These are phyloP conservation scores for Drosophila kambysellisi DNA, from an alignment of 2,888 invertebrate genomes.

Conservation along the genomic window DNA sequence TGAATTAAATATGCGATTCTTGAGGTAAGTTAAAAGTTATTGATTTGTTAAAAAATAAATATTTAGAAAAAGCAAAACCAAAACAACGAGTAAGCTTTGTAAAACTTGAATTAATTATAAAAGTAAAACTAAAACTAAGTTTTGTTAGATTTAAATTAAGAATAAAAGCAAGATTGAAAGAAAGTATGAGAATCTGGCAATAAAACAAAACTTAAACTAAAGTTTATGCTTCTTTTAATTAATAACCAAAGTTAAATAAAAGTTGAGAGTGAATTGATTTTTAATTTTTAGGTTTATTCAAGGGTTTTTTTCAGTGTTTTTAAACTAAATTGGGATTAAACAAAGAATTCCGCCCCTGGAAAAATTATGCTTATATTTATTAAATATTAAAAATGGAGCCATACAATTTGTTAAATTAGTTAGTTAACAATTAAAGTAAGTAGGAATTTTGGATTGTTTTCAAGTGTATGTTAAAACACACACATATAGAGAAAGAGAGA, in stretches of 20 bases:
- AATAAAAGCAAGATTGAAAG: background rate
- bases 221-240: background rate
- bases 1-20: background rate
- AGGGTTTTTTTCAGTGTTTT: background rate
- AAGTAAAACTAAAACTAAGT: background rate
- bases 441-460: background rate
- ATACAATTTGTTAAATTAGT: background rate
- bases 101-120: background rate
- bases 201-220: background rate
- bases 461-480: constrained; percentile 23
- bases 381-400: background rate
- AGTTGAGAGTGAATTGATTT: fast-evolving
- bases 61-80: background rate
- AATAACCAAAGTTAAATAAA: background rate
- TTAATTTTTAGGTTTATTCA: background rate
- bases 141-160: background rate
- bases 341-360: background rate
- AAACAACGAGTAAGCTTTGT: background rate
- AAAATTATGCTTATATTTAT: background rate
- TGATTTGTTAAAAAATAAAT: background rate
- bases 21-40: background rate
- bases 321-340: background rate
- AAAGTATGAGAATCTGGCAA: background rate
- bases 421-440: background rate
- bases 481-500: constrained; percentile 3